A percentile compares a stretch with the other conserved stretches of the same genome.
phyloP scores from a whole-genome alignment of 1,140 invertebrate genomes.

The Plectus sambesii region DNA sequence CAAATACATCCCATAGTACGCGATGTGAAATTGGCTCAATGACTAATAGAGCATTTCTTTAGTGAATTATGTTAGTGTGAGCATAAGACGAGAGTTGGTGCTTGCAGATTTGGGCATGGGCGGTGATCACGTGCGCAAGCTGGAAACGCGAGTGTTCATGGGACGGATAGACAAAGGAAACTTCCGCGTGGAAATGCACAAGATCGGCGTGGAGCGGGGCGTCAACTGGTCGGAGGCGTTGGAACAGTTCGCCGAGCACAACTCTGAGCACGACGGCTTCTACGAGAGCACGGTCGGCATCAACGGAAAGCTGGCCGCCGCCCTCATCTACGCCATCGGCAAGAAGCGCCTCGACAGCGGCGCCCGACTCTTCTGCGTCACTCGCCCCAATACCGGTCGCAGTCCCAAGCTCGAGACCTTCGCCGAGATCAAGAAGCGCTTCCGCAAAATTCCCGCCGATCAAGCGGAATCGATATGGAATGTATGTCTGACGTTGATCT shows the following conservation, averaged over 20 bases:
- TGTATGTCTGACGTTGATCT: too few species aligned
- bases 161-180: conserved; percentile 28
- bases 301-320: conserved; percentile 20
- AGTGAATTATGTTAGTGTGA: too few species aligned
- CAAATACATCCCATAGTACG: too few species aligned
- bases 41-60: too few species aligned
- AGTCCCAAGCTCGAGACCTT: conserved; percentile 70
- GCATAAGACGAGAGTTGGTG: too few species aligned
- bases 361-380: too few species aligned
- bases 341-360: conserved; percentile 28
- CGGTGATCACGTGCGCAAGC: conserved; percentile 37
- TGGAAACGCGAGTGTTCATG: conserved; percentile 36
- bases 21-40: too few species aligned
- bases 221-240: conserved; percentile 79
- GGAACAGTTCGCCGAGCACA: conserved; percentile 56
- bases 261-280: conserved; percentile 56
- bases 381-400: conserved; percentile 64
- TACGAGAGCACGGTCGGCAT: conserved; percentile 27
- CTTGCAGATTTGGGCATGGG: conserved; percentile 37
- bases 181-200: conserved; percentile 42
- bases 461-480: conserved; percentile 73
- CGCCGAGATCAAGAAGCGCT: conserved; percentile 83
- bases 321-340: conserved; percentile 20
- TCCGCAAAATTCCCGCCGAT: conserved; percentile 62
- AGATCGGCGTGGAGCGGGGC: conserved; percentile 66